These are phyloP conservation scores for Neopelma chrysocephalum DNA, from an alignment of 2,797 vertebrate genomes.

Conservation along the genomic window DNA sequence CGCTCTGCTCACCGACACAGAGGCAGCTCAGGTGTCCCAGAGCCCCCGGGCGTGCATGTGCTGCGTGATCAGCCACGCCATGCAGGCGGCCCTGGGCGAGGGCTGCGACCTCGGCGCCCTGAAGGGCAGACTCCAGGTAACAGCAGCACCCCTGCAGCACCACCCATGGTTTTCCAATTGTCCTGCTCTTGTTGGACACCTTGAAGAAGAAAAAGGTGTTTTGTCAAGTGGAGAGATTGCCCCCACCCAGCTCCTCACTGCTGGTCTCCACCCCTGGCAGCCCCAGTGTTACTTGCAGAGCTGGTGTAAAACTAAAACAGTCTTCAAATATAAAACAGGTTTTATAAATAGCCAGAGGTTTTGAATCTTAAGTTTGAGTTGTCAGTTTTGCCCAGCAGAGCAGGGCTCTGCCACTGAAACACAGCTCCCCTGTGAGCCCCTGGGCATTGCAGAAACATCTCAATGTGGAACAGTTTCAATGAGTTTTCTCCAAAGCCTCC, in stretches of 20 bases:
- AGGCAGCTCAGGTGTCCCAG: slow-evolving; percentile 73
- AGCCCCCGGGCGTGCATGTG: slow-evolving; percentile 61
- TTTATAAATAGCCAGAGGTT: neutral
- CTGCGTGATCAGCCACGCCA: slow-evolving; percentile 80
- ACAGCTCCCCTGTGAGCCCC: neutral
- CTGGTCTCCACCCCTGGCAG: neutral
- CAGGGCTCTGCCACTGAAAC: neutral
- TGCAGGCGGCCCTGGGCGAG: slow-evolving; percentile 85
- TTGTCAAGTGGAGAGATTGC: neutral
- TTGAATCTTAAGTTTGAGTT: neutral
- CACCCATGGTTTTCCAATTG: rapidly evolving
- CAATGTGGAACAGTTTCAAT: neutral
- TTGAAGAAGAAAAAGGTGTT: neutral
- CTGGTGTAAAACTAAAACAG: neutral
- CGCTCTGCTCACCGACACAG: slow-evolving; percentile 78
- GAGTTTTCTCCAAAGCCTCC: neutral
- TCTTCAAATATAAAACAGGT: neutral
- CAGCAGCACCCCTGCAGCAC: neutral
- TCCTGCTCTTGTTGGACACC: neutral
- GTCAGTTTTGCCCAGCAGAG: neutral
- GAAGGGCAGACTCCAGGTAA: slow-evolving; percentile 83
- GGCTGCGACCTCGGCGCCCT: slow-evolving; percentile 72
- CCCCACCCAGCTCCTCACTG: rapidly evolving
- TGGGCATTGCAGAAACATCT: neutral
- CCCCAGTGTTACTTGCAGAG: neutral